Conservation (phyloP, 2,888 invertebrate genomes). For the Eupithecia dodoneata region DNA sequence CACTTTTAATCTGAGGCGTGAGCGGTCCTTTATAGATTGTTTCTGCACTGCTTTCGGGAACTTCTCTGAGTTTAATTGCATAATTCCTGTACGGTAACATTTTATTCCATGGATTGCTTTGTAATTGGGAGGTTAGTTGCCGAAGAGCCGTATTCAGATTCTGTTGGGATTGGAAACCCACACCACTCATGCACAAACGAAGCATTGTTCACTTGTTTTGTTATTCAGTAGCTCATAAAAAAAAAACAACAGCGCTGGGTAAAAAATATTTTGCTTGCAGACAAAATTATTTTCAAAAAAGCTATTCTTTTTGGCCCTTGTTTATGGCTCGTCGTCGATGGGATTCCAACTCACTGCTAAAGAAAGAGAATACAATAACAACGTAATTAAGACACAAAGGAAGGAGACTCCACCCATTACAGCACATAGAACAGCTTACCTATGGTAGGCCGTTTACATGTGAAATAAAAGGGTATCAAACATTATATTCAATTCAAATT, state of each 20-base stretch:
- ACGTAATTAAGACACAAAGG: too few relatives aligned
- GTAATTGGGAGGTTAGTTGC: slow-evolving; percentile 57
- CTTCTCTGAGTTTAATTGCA: slow-evolving; percentile 59
- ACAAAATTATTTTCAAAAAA: background rate
- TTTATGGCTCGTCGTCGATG: too few relatives aligned
- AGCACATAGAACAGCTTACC: too few relatives aligned
- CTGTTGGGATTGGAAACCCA: slow-evolving; percentile 48
- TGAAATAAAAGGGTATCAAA: too few relatives aligned
- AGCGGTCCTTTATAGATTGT: slow-evolving; percentile 88
- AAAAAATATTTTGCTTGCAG: background rate
- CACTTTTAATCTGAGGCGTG: slow-evolving; percentile 87
- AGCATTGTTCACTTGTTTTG: slow-evolving; percentile 56
- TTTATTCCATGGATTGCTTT: slow-evolving; percentile 49
- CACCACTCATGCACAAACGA: slow-evolving; percentile 58
- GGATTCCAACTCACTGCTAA: too few relatives aligned
- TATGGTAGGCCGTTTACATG: too few relatives aligned
- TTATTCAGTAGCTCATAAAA: background rate
- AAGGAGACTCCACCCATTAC: too few relatives aligned
- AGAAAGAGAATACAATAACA: too few relatives aligned
- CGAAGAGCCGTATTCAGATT: slow-evolving; percentile 47
- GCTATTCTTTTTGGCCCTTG: background rate
- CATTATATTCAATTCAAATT: too few relatives aligned
- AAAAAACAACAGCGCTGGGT: background rate
- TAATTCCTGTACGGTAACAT: slow-evolving; percentile 56
- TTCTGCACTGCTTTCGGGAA: slow-evolving; percentile 62